Conservation (phyloP, 2,797 vertebrate genomes). For the Sebastes itinus region DNA sequence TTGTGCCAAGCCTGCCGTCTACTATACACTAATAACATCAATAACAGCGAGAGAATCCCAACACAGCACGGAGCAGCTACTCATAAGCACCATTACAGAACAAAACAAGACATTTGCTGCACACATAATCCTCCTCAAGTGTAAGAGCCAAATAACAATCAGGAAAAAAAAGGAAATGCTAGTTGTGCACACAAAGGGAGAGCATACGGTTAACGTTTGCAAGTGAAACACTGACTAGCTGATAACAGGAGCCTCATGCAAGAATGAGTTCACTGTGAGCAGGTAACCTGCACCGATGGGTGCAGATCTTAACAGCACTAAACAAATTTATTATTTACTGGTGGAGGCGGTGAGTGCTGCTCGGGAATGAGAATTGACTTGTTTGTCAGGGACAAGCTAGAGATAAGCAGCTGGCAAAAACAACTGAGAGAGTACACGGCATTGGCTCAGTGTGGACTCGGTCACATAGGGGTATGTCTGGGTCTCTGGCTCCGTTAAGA, state of each 20-base stretch:
- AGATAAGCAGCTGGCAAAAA: conserved; percentile 58
- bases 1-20: conserved; percentile 16
- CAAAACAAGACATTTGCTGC: background rate
- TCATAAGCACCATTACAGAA: conserved; percentile 5
- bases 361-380: conserved; percentile 52
- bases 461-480: background rate
- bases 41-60: conserved; percentile 21
- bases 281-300: conserved; percentile 21
- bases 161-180: background rate
- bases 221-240: background rate
- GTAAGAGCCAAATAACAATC: background rate
- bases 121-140: background rate
- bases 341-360: conserved; percentile 22
- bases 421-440: conserved; percentile 3
- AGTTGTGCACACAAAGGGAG: background rate
- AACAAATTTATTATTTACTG: conserved; percentile 53
- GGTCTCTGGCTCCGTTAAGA: background rate
- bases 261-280: conserved; percentile 16
- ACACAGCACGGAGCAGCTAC: background rate
- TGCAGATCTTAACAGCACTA: conserved; percentile 33
- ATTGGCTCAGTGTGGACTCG: background rate
- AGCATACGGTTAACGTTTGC: background rate
- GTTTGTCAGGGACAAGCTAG: conserved; percentile 50
- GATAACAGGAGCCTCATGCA: conserved; percentile 18
- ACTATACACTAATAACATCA: conserved; percentile 19